Evolutionary conservation across 1,140 invertebrate genomes (phyloP), one percentile per base, ranked within the genome.

Genomic region (Vollenhovia emeryi): DNA sequence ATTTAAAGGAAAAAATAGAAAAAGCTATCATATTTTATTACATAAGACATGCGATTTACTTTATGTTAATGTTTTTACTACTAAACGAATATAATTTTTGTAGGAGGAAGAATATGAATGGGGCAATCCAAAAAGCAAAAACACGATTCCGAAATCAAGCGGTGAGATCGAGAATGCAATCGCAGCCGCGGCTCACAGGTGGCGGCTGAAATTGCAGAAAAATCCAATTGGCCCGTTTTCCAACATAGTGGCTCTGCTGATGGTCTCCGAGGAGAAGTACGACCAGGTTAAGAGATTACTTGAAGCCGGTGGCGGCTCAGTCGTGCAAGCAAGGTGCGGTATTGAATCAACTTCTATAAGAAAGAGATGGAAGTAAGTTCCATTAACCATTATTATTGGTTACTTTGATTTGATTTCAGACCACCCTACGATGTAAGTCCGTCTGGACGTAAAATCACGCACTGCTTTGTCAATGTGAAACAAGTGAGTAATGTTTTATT

Each of bases 31-130:
- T 52, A n/a, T 36, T 36, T n/a, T 52, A 8, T 52, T 21, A 7
- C n/a, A 52, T n/a, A 9, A 52, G 21, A 52, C 33, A 36, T 43
- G 43, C 13, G 11, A 43, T 43, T 3, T 43, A 43, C 40, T 40
- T 36, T 64, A 11, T 40, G 0, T 60, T 15, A 66, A 30, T 2
- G 1, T 71, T 68, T 43, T 0, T 1, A 6, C 73, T 9, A 11
- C 30, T 55, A 0, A 60, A 2, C 27, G 27, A 62, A 62, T 83
- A 30, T 1, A 57, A 71, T 59, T 82, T 59, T 91, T 76, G 18
- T 30, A 98, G 96, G 98, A 98, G 92, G 96, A 97, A 88, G 94
- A 96, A 6, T 98, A 95, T 93, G 97, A 98, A 92, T 97, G 97
- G 96, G 97, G 97, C 1, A 98, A 97, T 92, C 96, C 96, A 0